phyloP scores from a whole-genome alignment of 2,797 vertebrate genomes.

The Siniperca undulata region DNA sequence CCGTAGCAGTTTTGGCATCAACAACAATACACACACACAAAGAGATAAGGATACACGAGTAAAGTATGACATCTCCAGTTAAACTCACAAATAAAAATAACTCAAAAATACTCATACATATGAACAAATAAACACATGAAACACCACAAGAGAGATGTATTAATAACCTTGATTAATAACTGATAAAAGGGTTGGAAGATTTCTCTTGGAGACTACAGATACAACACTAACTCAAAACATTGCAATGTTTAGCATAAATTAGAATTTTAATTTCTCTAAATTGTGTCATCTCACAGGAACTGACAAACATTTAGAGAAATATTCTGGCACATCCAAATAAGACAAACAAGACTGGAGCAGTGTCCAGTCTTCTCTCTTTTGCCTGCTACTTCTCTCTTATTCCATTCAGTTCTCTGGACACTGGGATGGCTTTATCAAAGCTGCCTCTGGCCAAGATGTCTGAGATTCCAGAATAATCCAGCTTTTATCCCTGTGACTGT shows the following conservation, averaged over 20 bases:
- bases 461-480: conserved; percentile 65
- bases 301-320: conserved; percentile 52
- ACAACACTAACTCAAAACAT: conserved; percentile 47
- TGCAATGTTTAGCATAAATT: conserved; percentile 58
- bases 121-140: conserved; percentile 33
- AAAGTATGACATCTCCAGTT: conserved; percentile 1
- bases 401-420: conserved; percentile 47
- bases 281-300: conserved; percentile 52
- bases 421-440: conserved; percentile 49
- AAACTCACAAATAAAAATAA: conserved; percentile 16
- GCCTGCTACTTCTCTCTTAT: conserved; percentile 19
- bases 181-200: conserved; percentile 25
- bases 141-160: conserved; percentile 27
- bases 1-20: background rate
- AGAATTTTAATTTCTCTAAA: conserved; percentile 52
- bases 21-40: background rate
- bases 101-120: conserved; percentile 2
- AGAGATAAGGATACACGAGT: conserved; percentile 5
- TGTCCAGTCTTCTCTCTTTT: conserved; percentile 2
- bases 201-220: conserved; percentile 32
- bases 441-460: conserved; percentile 62
- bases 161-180: conserved; percentile 48
- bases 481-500: conserved; percentile 53
- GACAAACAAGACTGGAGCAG: conserved; percentile 17
- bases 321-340: conserved; percentile 30